A percentile compares a stretch with the other conserved stretches of the same genome.
Evolutionary conservation across 2,113 vertebrate species (phyloP).

Genomic region (Morone saxatilis): DNA sequence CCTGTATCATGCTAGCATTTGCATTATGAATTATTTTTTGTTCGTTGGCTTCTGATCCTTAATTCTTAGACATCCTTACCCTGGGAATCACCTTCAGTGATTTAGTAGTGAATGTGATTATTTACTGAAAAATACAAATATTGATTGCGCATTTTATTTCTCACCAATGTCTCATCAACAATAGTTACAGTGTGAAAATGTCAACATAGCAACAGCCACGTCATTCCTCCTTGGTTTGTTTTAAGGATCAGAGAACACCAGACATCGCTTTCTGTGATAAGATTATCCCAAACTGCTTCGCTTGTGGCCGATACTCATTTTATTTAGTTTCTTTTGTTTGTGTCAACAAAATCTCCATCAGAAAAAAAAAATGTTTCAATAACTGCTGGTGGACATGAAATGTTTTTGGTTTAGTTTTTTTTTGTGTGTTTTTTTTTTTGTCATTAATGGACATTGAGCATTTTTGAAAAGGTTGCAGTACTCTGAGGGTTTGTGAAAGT

Average conservation of each 20-base stretch:
- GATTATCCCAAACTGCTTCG: constrained; percentile 33
- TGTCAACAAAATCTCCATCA: constrained; percentile 6
- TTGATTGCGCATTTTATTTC: constrained; percentile 39
- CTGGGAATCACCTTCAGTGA: constrained; percentile 48
- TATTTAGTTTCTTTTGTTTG: constrained; percentile 13
- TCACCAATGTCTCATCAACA: constrained; percentile 34
- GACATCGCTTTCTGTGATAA: constrained; percentile 25
- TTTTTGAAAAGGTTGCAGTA: constrained; percentile 37
- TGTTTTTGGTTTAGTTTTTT: background rate
- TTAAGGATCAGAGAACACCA: constrained; percentile 47
- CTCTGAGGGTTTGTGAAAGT: constrained; percentile 73
- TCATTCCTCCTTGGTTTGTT: constrained; percentile 40
- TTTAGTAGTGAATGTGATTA: constrained; percentile 67
- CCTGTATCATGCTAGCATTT: constrained; percentile 87
- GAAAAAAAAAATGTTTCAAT: constrained; percentile 4
- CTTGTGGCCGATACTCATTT: constrained; percentile 31
- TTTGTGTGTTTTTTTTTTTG: background rate
- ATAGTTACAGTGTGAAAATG: constrained; percentile 28
- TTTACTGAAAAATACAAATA: constrained; percentile 57
- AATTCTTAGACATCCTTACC: constrained; percentile 87
- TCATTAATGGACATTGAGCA: background rate
- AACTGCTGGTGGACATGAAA: constrained; percentile 39
- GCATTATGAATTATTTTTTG: constrained; percentile 84
- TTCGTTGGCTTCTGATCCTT: constrained; percentile 91
- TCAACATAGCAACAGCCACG: constrained; percentile 22